Evolutionary conservation across 2,797 vertebrate genomes (phyloP).

Genomic region (Carduelis carduelis): DNA sequence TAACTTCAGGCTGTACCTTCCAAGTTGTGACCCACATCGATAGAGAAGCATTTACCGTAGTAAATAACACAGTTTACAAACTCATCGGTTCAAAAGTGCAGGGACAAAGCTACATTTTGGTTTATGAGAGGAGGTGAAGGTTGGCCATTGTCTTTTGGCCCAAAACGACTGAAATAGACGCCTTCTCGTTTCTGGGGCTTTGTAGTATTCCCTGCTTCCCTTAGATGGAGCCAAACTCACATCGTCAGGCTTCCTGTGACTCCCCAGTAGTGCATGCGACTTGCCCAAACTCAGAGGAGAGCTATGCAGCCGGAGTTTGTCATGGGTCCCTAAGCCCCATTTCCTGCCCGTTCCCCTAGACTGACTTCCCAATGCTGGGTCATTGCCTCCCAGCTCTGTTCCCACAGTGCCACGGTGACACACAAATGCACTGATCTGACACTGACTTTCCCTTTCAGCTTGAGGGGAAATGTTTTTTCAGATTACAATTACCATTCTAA

Average conservation of each 20-base stretch:
- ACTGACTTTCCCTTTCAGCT: neutral
- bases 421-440: neutral
- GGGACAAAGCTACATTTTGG: neutral
- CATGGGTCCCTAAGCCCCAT: neutral
- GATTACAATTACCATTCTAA: neutral
- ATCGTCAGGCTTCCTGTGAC: neutral
- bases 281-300: neutral
- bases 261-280: neutral
- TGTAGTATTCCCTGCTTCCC: constrained; percentile 28
- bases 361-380: neutral
- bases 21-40: neutral
- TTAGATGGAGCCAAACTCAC: constrained; percentile 52
- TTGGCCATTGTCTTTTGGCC: neutral
- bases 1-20: neutral
- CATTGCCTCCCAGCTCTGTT: neutral
- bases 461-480: neutral
- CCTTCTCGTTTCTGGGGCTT: neutral
- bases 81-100: neutral
- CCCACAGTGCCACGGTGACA: neutral
- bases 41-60: neutral
- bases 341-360: neutral
- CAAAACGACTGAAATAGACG: neutral
- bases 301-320: neutral
- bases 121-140: neutral
- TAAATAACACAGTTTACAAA: neutral